Base-by-base conservation (phyloP, 2,113 vertebrate species). In the Rutilus rutilus region DNA sequence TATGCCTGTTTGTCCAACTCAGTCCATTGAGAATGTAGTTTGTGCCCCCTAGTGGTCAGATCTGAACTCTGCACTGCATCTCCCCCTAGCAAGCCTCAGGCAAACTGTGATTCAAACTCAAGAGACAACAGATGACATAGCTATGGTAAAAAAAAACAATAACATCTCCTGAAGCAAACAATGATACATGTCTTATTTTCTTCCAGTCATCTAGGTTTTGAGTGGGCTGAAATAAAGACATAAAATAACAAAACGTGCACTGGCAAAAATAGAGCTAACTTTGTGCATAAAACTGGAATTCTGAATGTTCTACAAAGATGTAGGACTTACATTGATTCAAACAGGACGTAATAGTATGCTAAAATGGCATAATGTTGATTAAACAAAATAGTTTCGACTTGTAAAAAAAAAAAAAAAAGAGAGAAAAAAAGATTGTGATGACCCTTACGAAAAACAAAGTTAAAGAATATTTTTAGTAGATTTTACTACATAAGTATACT, bases 81-180 rank as follows among this genome's bases (percentile, higher is more conserved):
- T 23, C 50, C 65, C 50, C 2, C 45, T 36, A 67, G 81, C 65
- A 83, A 83, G 81, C 81, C 81, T 73, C 27, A 1, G 81, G 81
- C 81, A 71, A n/a, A 36, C 50, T 71, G 65, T 73, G 23, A 25
- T 4, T 27, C 81, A 83, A 59, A 83, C 81, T 83, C 81, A 3
- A 33, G 30, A 73, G 50, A 73, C 81, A 54, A 21, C 30, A 30
- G 30, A 39, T 57, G 47, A 45, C 14, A 27, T 19, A 11, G 45
- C 17, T 19, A 47, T 33, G 79, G n/a, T 73, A n/a, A 83, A 54
- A 77, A 77, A 39, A 9, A 42, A 42, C 17, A 54, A 83, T 59
- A 67, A 73, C 30, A 6, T 83, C 27, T 73, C 50, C 81, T 59
- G 25, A 73, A 73, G 81, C 81, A 71, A 36, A 27, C 27, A 52